Evolutionary conservation across 2,797 vertebrate genomes (phyloP).

Genomic region (Gymnodraco acuticeps): DNA sequence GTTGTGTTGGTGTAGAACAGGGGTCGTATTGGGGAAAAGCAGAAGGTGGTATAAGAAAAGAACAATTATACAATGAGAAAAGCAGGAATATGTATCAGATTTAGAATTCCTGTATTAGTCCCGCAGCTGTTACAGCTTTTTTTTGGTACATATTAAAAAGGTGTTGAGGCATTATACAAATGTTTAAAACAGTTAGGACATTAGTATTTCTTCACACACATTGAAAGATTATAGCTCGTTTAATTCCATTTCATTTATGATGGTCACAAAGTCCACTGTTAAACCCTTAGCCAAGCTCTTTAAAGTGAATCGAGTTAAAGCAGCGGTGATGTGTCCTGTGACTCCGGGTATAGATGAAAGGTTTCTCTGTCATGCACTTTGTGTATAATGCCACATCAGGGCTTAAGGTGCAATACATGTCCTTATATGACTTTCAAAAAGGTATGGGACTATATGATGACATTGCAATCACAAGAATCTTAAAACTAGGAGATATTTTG

Average conservation of each 20-base stretch:
- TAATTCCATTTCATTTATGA: background rate
- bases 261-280: background rate
- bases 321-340: background rate
- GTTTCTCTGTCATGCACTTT: background rate
- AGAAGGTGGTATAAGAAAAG: background rate
- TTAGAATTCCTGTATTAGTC: too few species aligned
- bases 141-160: too few species aligned
- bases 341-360: background rate
- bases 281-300: background rate
- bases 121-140: too few species aligned
- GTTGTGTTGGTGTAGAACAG: background rate
- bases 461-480: background rate
- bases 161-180: too few species aligned
- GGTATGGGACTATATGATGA: background rate
- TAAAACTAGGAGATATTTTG: too few species aligned
- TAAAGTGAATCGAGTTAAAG: background rate
- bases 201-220: background rate
- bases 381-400: background rate
- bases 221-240: background rate
- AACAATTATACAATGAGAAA: background rate
- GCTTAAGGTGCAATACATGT: background rate
- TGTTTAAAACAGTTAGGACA: too few species aligned
- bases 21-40: background rate
- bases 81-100: background rate
- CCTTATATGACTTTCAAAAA: too few species aligned